Base-by-base conservation (phyloP, 53 echinoderm and acorn worm species). In the Stichopus horrens region DNA sequence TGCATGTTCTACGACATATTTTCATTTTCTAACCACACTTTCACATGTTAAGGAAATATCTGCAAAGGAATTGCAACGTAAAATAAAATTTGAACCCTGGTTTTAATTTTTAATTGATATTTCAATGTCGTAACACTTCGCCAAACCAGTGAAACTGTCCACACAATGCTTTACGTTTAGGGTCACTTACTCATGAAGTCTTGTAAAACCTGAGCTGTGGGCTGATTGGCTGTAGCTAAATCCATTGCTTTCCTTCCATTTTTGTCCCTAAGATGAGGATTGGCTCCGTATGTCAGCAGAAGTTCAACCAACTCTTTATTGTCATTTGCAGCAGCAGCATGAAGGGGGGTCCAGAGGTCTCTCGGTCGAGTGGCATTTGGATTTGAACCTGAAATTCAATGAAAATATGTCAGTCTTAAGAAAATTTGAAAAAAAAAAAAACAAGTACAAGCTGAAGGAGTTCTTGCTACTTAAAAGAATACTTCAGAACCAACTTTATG, bases 321-420 rank as follows among this genome's bases (percentile, higher is more conserved):
- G 52, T 86, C 83, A 54, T 68, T 51, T 7, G 74, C 13, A 18
- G 92, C 86, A 56, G 92, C 92, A 16, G 77, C 89, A 57, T 92
- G 92, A 4, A 92, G 89, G 7, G 92, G 92, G 7, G 92, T 89
- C 56, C 86, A 86, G 37, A 92, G 89, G 80, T 92, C 92, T 54
- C 92, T 68, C n/a, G 75, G 83, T 23, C 92, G 52, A 13, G 89
- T 23, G 51, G 71, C 66, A 67, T 86, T 89, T 18, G 89, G 77
- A 54, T 92, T 73, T 4, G 89, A 89, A 76, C 92, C 92, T 92
- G 79, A 20, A 88, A 58, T 71, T 19, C 21, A 71, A 16, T n/a
- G 71, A 13, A 71, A 71, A 13, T 20, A 37, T 37, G 37, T 37
- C 37, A 37, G 37, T 37, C 37, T 37, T 37, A 37, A 37, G 71